A percentile compares a stretch with the other conserved stretches of the same genome.
Evolutionary conservation across 1,140 invertebrate genomes (phyloP).

Genomic region (Leptinotarsa defecta): DNA sequence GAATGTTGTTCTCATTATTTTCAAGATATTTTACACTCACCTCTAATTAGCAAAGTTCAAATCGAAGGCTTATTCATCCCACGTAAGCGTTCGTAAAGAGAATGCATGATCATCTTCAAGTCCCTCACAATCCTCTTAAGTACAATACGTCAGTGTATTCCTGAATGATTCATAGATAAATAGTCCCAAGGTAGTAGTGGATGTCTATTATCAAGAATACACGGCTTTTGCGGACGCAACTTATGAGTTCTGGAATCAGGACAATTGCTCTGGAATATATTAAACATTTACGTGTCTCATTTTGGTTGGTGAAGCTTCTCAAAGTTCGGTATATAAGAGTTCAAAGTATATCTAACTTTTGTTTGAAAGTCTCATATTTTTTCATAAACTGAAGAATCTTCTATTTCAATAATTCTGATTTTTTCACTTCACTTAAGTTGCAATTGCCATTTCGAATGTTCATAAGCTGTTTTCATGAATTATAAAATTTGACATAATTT

Average conservation of each 20-base stretch:
- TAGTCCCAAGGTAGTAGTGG: constrained; percentile 33
- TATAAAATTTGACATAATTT: no score
- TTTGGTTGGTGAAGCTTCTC: neutral
- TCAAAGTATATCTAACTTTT: no score
- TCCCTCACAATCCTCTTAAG: neutral
- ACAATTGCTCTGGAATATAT: constrained; percentile 38
- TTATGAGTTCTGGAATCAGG: constrained; percentile 35
- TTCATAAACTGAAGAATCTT: no score
- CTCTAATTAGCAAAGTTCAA: no score
- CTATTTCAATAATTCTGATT: no score
- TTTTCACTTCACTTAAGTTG: no score
- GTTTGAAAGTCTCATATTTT: no score
- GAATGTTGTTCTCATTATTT: no score
- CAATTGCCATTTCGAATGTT: no score
- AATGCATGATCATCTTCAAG: neutral
- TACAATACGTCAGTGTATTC: neutral
- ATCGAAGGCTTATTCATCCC: neutral
- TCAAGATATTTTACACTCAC: no score
- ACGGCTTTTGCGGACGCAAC: constrained; percentile 34
- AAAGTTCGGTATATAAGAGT: no score
- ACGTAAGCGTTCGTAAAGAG: neutral
- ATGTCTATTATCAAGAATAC: constrained; percentile 41
- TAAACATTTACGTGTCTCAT: constrained; percentile 41
- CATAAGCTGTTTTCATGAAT: no score
- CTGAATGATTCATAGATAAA: constrained; percentile 5